Percentiles rank a stretch among this genome's conserved stretches.
Conservation (phyloP, 2,888 invertebrate genomes). For the Osedax fenrisi region DNA sequence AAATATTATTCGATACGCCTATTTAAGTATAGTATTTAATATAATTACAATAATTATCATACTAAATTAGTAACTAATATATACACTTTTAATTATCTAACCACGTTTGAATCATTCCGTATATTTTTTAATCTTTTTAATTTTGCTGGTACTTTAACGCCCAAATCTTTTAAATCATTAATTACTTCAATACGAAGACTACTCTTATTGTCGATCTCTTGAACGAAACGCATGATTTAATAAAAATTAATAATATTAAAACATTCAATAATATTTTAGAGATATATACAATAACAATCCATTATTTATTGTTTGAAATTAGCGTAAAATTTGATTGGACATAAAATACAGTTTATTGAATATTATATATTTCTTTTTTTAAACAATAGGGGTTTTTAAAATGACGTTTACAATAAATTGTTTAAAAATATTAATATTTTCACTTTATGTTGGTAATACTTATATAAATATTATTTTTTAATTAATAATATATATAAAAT, state of each 20-base stretch:
- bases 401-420: not conserved
- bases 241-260: not conserved
- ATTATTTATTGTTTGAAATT: not conserved
- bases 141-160: conserved; percentile 41
- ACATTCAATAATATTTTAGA: not conserved
- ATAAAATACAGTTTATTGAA: not conserved
- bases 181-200: conserved; percentile 40
- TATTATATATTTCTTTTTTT: not conserved
- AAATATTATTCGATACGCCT: no score
- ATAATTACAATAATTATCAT: no score
- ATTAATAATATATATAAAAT: no score
- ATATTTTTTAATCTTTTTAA: conserved; percentile 31
- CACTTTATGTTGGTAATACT: not conserved
- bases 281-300: not conserved
- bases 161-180: conserved; percentile 43
- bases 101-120: not conserved
- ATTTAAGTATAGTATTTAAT: no score
- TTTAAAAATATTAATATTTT: not conserved
- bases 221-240: conserved; percentile 39
- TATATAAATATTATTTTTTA: no score
- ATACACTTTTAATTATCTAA: no score
- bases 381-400: not conserved
- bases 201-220: conserved; percentile 40
- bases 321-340: not conserved
- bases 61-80: no score